These are phyloP conservation scores for Geophilus truncorum DNA, from an alignment of 2,888 invertebrate species.

Conservation along the genomic window DNA sequence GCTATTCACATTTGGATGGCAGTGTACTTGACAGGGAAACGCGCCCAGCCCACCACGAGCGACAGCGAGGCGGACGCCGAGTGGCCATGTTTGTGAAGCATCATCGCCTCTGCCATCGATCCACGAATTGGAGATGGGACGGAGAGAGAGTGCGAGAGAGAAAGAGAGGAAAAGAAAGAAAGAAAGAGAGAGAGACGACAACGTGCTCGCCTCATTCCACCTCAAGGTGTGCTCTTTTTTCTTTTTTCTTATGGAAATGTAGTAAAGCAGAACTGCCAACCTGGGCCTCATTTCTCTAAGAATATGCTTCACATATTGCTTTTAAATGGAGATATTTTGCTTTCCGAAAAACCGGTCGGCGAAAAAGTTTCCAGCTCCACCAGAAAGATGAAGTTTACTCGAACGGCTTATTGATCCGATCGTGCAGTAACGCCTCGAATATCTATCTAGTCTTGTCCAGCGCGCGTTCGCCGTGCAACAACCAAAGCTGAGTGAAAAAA, in stretches of 20 bases:
- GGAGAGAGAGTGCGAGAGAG: too few relatives aligned
- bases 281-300: neutral
- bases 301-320: neutral
- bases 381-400: neutral
- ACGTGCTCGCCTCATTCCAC: constrained; percentile 21
- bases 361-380: neutral
- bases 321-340: constrained; percentile 11
- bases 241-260: constrained; percentile 14
- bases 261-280: constrained; percentile 22
- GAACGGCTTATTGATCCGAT: neutral
- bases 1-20: constrained; percentile 19
- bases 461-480: too few relatives aligned
- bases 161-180: neutral
- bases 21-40: constrained; percentile 12
- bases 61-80: constrained; percentile 15
- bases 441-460: too few relatives aligned
- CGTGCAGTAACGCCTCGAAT: too few relatives aligned
- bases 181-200: constrained; percentile 11
- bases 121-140: constrained; percentile 13
- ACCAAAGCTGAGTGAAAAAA: too few relatives aligned
- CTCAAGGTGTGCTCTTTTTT: constrained; percentile 21
- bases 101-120: constrained; percentile 29
- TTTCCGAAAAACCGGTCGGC: neutral
- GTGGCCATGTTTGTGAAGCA: constrained; percentile 31
- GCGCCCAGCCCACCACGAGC: constrained; percentile 8